phyloP scores from a whole-genome alignment of 2,113 vertebrate species.

The Isichthys henryi region DNA sequence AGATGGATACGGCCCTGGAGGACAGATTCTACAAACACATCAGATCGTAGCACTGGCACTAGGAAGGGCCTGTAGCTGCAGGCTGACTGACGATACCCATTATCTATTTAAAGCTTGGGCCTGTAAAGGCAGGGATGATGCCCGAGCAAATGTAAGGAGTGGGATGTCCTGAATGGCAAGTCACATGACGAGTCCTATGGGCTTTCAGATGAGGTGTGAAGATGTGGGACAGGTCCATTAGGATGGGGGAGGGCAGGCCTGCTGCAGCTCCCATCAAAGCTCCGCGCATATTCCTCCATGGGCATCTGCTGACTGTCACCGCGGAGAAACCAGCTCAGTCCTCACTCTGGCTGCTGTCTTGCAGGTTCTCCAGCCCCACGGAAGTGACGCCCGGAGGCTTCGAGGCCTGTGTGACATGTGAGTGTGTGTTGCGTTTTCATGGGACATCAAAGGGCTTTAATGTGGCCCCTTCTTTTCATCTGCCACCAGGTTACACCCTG shows the following conservation, averaged over 20 bases:
- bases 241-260: neutral
- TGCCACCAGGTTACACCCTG: neutral
- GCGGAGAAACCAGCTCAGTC: neutral
- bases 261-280: neutral
- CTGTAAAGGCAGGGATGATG: neutral
- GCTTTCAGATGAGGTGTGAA: neutral
- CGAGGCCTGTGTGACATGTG: conserved; percentile 28
- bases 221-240: neutral
- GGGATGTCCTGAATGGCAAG: neutral
- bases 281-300: neutral
- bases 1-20: neutral
- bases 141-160: neutral
- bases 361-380: conserved; percentile 51
- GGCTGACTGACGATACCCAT: neutral
- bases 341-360: neutral
- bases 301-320: neutral
- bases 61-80: neutral
- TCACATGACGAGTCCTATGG: neutral
- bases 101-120: neutral
- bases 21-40: neutral
- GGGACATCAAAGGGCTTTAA: neutral
- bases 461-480: neutral
- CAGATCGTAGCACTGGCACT: neutral
- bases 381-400: neutral
- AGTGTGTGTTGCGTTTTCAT: conserved; percentile 49